These are phyloP conservation scores for Anhinga rufa DNA, from an alignment of 2,113 vertebrate genomes.

Conservation along the genomic window DNA sequence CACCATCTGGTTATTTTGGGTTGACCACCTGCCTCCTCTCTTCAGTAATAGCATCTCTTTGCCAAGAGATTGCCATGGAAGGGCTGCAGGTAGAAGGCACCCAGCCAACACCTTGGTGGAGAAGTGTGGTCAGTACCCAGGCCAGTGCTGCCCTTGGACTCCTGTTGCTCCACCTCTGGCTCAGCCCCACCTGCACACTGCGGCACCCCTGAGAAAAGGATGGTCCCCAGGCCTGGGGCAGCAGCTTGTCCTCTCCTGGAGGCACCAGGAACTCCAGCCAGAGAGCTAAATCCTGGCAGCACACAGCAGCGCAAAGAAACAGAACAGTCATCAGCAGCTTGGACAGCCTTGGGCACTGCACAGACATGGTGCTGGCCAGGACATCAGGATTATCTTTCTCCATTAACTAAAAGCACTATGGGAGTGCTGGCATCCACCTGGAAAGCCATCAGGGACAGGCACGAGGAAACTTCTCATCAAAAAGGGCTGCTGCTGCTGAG, in stretches of 20 bases:
- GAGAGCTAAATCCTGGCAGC: background rate
- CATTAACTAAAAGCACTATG: background rate
- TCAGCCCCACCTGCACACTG: background rate
- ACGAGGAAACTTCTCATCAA: background rate
- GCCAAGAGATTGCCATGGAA: background rate
- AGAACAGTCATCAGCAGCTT: background rate
- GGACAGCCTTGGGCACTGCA: constrained; percentile 18
- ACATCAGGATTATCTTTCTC: background rate
- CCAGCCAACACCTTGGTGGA: background rate
- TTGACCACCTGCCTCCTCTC: background rate
- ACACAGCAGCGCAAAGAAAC: background rate
- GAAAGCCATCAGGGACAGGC: background rate
- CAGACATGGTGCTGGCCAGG: background rate
- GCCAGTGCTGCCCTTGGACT: background rate
- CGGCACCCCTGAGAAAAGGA: background rate
- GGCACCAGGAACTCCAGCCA: background rate
- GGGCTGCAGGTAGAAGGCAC: background rate
- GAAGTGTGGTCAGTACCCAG: no score
- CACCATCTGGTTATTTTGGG: constrained; percentile 6
- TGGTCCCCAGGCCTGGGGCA: background rate
- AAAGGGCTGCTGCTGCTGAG: background rate
- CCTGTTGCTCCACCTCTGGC: background rate
- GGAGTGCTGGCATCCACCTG: constrained; percentile 11
- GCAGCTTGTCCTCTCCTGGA: background rate
- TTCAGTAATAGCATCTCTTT: background rate